Percentiles rank a stretch among this genome's conserved stretches.
phyloP scores from a whole-genome alignment of 2,797 vertebrate genomes.

The Paedocypris micromegethes region DNA sequence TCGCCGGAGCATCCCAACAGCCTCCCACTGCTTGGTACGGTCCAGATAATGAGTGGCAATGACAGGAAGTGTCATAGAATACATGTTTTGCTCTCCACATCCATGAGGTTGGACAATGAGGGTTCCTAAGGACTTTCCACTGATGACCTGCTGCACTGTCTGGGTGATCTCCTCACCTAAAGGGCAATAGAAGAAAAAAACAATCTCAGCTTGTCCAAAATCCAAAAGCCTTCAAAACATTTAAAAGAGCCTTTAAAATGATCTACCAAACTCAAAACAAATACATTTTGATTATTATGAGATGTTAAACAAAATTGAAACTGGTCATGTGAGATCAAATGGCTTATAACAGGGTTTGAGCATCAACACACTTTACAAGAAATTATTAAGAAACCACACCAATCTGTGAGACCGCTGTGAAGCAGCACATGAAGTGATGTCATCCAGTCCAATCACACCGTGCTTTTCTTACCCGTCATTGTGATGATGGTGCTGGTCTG shows the following conservation, averaged over 20 bases:
- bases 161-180: constrained; percentile 55
- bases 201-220: not conserved
- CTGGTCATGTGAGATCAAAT: no score
- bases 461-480: constrained; percentile 69
- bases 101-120: constrained; percentile 74
- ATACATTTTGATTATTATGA: no score
- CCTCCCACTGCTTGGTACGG: constrained; percentile 77
- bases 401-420: no score
- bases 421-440: no score
- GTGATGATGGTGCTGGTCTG: constrained; percentile 71
- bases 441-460: not conserved
- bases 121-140: constrained; percentile 66
- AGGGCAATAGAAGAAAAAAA: not conserved
- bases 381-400: no score
- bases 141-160: constrained; percentile 70
- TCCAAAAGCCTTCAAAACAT: not conserved
- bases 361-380: no score
- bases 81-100: constrained; percentile 85
- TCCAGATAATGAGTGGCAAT: constrained; percentile 83
- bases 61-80: constrained; percentile 70
- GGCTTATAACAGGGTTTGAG: no score
- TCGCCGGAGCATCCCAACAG: constrained; percentile 52
- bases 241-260: no score
- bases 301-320: no score
- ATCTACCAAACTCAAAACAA: no score